Evolutionary conservation across 1,140 invertebrate species (phyloP).

Genomic region (Anastrepha obliqua): DNA sequence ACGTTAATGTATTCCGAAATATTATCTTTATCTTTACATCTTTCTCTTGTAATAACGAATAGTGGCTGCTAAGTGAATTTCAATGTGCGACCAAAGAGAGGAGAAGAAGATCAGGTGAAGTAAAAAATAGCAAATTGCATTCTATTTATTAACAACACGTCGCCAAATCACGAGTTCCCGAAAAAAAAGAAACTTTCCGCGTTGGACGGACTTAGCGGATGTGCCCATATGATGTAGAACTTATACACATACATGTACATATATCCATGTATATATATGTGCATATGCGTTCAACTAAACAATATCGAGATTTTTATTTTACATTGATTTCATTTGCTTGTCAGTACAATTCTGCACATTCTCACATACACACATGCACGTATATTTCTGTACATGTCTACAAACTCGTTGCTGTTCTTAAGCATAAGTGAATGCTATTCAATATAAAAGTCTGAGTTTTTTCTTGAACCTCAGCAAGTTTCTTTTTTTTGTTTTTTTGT

Average conservation of each 20-base stretch:
- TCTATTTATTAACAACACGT: conserved; percentile 10
- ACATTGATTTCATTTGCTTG: background rate
- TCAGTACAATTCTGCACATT: background rate
- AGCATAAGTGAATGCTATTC: background rate
- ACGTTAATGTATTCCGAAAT: no score
- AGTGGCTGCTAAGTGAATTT: no score
- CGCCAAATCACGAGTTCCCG: background rate
- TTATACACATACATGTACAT: background rate
- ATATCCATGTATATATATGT: background rate
- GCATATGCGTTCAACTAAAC: background rate
- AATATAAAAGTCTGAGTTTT: background rate
- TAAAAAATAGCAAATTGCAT: background rate
- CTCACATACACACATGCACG: background rate
- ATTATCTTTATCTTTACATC: no score
- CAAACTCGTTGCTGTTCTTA: no score
- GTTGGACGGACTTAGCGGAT: background rate
- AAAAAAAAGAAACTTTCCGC: conserved; percentile 5
- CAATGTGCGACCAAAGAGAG: no score
- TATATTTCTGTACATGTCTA: no score
- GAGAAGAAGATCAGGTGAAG: no score
- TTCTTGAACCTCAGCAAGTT: background rate
- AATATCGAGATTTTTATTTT: background rate
- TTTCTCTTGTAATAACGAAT: no score
- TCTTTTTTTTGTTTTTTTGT: background rate
- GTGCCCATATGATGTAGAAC: background rate